phyloP scores from a whole-genome alignment of 2,888 invertebrate genomes.

The Nycteola revayana region DNA sequence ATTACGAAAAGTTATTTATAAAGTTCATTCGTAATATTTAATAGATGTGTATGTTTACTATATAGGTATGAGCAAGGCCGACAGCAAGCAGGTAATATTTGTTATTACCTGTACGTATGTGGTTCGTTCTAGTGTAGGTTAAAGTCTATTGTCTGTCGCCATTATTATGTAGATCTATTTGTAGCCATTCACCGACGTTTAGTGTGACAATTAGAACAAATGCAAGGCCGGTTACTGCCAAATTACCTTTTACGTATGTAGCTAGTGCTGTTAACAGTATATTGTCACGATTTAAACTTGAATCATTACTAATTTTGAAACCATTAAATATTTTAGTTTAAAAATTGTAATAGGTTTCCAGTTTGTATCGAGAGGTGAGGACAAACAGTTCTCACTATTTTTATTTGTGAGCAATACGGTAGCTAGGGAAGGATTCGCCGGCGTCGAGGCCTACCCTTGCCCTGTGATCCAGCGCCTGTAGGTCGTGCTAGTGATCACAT shows the following conservation, averaged over 20 bases:
- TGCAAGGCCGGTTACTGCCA: conserved; percentile 48
- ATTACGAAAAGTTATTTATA: conserved; percentile 29
- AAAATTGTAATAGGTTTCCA: too few relatives aligned
- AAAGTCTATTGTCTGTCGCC: conserved; percentile 46
- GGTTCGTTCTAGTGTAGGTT: conserved; percentile 39
- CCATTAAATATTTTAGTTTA: too few relatives aligned
- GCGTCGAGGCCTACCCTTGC: too few relatives aligned
- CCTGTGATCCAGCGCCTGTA: too few relatives aligned
- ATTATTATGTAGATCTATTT: conserved; percentile 53
- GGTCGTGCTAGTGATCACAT: too few relatives aligned
- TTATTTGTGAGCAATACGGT: too few relatives aligned
- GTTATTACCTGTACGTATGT: conserved; percentile 33
- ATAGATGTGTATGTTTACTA: conserved; percentile 15
- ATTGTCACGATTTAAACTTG: conserved; percentile 30
- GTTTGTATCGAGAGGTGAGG: too few relatives aligned
- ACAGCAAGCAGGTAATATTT: conserved; percentile 32
- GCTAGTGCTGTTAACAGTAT: conserved; percentile 17
- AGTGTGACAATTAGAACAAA: conserved; percentile 47
- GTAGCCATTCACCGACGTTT: conserved; percentile 52
- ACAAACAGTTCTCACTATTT: too few relatives aligned
- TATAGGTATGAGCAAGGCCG: conserved; percentile 36
- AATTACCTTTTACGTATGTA: conserved; percentile 27
- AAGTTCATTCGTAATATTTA: conserved; percentile 15
- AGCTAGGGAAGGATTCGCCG: too few relatives aligned
- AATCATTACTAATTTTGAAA: conserved; percentile 2